A percentile compares a stretch with the other conserved stretches of the same genome.
Evolutionary conservation across 2,113 vertebrate genomes (phyloP).

Genomic region (Halcyon senegalensis): DNA sequence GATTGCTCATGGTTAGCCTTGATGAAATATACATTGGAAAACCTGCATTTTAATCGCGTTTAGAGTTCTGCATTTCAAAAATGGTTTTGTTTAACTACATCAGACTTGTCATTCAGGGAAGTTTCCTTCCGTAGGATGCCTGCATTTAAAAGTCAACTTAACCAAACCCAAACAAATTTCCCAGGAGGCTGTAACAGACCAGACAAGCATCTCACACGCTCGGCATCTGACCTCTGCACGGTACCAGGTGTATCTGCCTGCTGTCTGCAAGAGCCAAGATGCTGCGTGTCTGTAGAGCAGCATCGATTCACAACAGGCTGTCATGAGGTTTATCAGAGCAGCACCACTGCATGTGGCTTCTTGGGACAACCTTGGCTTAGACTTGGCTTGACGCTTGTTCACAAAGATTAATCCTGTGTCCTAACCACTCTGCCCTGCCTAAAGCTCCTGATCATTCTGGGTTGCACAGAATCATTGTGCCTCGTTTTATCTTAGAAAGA

Average conservation of each 20-base stretch:
- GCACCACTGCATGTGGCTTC: neutral
- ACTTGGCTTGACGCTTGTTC: neutral
- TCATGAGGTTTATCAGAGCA: neutral
- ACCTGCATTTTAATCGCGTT: slow-evolving; percentile 49
- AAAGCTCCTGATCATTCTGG: neutral
- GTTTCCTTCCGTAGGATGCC: slow-evolving; percentile 42
- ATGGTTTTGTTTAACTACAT: slow-evolving; percentile 44
- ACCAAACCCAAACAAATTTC: slow-evolving; percentile 60
- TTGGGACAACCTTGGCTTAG: neutral
- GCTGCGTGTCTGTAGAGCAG: neutral
- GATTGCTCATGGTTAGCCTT: slow-evolving; percentile 14
- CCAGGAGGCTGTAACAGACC: slow-evolving; percentile 12
- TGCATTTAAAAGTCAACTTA: slow-evolving; percentile 45
- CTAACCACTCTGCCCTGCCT: neutral
- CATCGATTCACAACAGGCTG: neutral
- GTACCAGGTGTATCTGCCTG: neutral
- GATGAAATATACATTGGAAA: slow-evolving; percentile 61
- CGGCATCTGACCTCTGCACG: neutral
- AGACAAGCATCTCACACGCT: neutral
- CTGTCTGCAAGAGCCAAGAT: neutral
- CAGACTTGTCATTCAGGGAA: slow-evolving; percentile 35
- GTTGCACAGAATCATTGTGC: neutral
- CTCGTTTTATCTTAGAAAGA: neutral
- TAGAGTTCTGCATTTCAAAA: slow-evolving; percentile 25
- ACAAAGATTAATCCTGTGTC: neutral